Evolutionary conservation across 2,113 vertebrate species (phyloP), one percentile per base, ranked within the genome.

Genomic region (Phalacrocorax brasilianus): DNA sequence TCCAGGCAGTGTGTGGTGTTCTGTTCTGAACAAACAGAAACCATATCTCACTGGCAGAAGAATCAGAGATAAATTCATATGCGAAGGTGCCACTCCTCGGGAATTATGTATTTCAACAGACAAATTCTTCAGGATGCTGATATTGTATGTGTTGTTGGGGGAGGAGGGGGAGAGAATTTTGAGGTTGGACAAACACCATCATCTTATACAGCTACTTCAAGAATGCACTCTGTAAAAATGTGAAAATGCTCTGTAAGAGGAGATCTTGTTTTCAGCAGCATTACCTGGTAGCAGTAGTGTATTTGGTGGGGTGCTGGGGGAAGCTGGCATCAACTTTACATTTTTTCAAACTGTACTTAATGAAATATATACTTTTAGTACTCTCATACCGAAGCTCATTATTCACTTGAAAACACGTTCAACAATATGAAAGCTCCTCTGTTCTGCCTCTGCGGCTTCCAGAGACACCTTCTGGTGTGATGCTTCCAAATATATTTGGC

Each of bases 1-100:
- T 96, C 76, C 91, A 81, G 88, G 66, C 94, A 85, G 62, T 66
- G 55, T 88, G 79, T 85, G 73, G 76, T 94, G 84, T 61, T 94
- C 88, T 91, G 30, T 91, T 93, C 75, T 56, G 58, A 93, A 84
- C 81, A 91, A 92, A 94, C 85, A 95, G 73, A 85, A 89, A 55
- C 80, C 20, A 0, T 91, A 94, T 92, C 88, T 89, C 63, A n/a
- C 61, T 91, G 76, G 89, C 85, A 86, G 72, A 82, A 91, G 66
- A 86, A 84, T 91, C 62, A 82, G 80, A 95, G 85, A 94, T 93
- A 93, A 93, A 89, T 95, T 85, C 28, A 6, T 77, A 66, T 68
- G 40, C 2, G 7, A 75, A 87, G 66, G 82, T 93, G 82, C 71
- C 79, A 53, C 88, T 94, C 6, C 2, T 82, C 52, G 68, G 53